phyloP scores from a whole-genome alignment of 2,797 vertebrate genomes.

The Rhabdophis nuchalis region DNA sequence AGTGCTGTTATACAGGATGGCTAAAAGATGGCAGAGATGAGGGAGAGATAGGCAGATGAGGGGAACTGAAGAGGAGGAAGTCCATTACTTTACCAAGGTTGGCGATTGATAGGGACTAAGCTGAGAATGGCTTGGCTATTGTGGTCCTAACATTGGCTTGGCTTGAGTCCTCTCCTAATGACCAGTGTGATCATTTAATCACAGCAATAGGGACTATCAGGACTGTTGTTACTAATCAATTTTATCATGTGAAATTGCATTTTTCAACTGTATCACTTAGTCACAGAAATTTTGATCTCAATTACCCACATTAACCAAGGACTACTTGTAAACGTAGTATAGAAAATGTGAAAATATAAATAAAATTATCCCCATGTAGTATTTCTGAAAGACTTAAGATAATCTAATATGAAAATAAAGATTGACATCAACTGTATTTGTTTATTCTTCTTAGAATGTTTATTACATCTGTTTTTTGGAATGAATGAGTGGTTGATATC shows the following conservation, averaged over 20 bases:
- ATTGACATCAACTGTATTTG: neutral
- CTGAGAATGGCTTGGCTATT: neutral
- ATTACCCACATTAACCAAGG: neutral
- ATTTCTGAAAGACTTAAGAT: neutral
- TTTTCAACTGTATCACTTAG: neutral
- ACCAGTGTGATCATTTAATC: neutral
- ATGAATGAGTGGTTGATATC: neutral
- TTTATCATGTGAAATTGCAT: neutral
- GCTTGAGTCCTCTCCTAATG: neutral
- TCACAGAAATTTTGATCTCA: neutral
- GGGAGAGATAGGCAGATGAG: neutral
- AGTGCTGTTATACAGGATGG: neutral
- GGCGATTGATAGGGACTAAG: neutral
- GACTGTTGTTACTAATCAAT: neutral
- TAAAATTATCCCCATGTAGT: neutral
- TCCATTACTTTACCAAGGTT: neutral
- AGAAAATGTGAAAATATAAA: neutral
- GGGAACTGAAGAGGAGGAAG: neutral
- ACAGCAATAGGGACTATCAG: neutral
- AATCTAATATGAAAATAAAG: neutral
- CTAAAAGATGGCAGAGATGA: neutral
- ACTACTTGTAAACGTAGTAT: neutral
- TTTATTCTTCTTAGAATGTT: neutral
- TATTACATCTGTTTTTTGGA: neutral
- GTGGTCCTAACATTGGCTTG: neutral